A percentile compares a stretch with the other conserved stretches of the same genome.
phyloP scores from a whole-genome alignment of 2,888 invertebrate genomes.

The Polia nebulosa region DNA sequence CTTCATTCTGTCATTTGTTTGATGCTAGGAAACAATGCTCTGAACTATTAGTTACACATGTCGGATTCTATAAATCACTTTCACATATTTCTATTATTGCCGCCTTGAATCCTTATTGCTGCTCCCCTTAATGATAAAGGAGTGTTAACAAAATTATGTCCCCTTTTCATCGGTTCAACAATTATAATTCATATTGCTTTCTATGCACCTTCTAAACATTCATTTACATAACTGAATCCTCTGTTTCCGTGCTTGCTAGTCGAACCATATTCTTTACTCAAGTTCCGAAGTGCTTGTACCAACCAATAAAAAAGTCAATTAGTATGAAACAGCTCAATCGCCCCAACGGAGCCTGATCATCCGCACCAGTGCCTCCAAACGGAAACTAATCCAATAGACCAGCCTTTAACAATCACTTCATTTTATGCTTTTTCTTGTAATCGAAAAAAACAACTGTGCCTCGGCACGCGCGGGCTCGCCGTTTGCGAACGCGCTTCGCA shows the following conservation, averaged over 20 bases:
- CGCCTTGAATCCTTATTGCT: no score
- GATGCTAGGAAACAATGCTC: no score
- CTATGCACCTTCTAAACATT: no score
- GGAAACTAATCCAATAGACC: conserved; percentile 80
- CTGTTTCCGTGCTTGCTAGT: background rate
- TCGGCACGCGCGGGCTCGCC: conserved; percentile 85
- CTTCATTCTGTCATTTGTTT: no score
- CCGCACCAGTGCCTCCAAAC: conserved; percentile 61
- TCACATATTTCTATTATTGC: no score
- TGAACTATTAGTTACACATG: no score
- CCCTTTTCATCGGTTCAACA: no score
- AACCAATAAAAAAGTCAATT: background rate
- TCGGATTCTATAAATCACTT: no score
- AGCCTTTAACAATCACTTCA: conserved; percentile 77
- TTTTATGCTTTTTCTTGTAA: conserved; percentile 87
- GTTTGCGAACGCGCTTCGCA: conserved; percentile 81
- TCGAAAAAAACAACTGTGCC: conserved; percentile 79
- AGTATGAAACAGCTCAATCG: conserved; percentile 16
- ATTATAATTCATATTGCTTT: no score
- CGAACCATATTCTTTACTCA: background rate
- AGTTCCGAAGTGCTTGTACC: background rate
- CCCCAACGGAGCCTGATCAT: conserved; percentile 28
- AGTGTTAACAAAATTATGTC: no score
- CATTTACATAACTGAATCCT: background rate
- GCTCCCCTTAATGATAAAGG: no score